Base-by-base conservation (phyloP, 1,140 invertebrate species). In the Globodera rostochiensis region DNA sequence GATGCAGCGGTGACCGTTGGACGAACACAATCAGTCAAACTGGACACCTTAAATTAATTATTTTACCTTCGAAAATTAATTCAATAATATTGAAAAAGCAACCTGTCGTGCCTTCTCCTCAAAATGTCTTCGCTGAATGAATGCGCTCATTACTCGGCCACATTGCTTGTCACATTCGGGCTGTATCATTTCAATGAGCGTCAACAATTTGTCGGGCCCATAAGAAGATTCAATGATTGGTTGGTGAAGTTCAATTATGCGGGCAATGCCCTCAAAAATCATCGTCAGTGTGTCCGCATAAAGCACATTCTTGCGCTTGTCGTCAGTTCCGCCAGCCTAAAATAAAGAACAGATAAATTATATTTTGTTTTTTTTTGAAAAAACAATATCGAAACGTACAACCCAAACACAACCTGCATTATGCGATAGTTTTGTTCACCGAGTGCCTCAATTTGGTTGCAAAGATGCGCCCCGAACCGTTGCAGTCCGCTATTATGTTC, bases 201-300 rank as follows among this genome's bases (percentile, higher is more conserved):
- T 78, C 60, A 89, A 57, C 13, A 88, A 70, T 74, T 82, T 84
- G 19, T 84, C 85, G 80, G 86, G 89, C 88, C 96, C 95, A 91
- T 98, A 98, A 91, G 95, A 96, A 8, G 95, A 96, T 90, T 97
- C 95, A 60, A 98, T 93, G 47, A 97, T 92, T 1, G 96, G 95
- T 87, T 97, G 95, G 91, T 97, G 95, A 45, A 95, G 93, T 91
- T 97, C 95, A 67, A 98, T 92, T 36, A 95, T 93, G 70, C 94
- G 91, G 1, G 96, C 96, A 83, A 97, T 94, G 36, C 93, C 93
- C 91, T 98, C 96, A 90, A 96, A 95, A 69, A 98, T 91, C 46
- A 94, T 90, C 0, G 94, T 95, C 81, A 96, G 91, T 0, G 94
- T 93, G 86, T 96, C 95, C 0, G 95, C 94, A 91, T 93, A 96